Percentiles rank a stretch among this genome's conserved stretches.
These are phyloP conservation scores for Tetranychus urticae DNA, from an alignment of 1,140 invertebrate genomes.

Conservation along the genomic window DNA sequence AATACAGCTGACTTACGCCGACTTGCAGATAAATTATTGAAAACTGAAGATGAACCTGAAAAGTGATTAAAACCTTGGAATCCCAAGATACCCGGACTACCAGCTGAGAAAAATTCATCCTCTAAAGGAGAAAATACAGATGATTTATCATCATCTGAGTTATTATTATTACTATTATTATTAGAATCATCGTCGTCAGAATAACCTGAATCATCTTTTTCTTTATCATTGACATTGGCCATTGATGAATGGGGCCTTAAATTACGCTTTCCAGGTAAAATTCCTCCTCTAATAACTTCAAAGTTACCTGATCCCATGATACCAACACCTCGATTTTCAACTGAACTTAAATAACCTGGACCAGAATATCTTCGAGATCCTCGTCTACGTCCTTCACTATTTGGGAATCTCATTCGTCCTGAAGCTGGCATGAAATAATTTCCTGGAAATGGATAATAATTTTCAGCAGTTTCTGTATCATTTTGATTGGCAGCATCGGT, in stretches of 20 bases:
- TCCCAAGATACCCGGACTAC: conserved; percentile 5
- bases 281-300: conserved; percentile 8
- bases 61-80: conserved; percentile 10
- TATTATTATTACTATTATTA: background rate
- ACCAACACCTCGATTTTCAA: background rate
- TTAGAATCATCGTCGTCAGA: background rate
- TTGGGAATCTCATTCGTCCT: background rate
- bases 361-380: background rate
- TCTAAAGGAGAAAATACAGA: background rate
- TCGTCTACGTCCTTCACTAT: background rate
- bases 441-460: background rate
- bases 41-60: background rate
- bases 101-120: conserved; percentile 6
- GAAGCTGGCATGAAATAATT: background rate
- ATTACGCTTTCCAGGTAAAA: background rate
- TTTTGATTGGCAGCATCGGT: background rate
- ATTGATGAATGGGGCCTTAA: background rate
- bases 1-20: background rate
- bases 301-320: conserved; percentile 9
- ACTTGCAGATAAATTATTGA: conserved; percentile 4
- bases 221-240: background rate
- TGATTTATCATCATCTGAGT: background rate
- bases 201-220: background rate
- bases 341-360: background rate
- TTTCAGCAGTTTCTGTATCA: background rate